Base-by-base conservation (phyloP, 2,113 vertebrate species). In the Typhlomys cinereus region DNA sequence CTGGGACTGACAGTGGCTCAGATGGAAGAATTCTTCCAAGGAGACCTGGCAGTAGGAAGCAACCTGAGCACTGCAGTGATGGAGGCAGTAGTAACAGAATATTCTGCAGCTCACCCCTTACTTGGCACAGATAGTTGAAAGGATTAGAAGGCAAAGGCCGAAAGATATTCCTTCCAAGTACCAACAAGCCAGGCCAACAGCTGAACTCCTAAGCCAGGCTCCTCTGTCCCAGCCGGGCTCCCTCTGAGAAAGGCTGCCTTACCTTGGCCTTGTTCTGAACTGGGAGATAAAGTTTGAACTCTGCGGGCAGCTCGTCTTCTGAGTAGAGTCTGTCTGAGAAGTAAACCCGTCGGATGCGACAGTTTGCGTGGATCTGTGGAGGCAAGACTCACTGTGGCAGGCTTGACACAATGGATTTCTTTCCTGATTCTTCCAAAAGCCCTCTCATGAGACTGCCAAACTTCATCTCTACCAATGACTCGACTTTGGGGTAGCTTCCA, bases 291-390 rank as follows among this genome's bases (percentile, higher is more conserved):
- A 99, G 98, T 97, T 99, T 99, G 97, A 99, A 99, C 97, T 99
- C 99, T 1, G 99, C 99, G 0, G 99, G 99, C 62, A 99, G 98
- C 95, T 99, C 99, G 12, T 99, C 99, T 95, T 99, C 99, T 0
- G 99, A 99, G 96, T 99, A 99, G 66, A 99, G 98, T 74, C 99
- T 98, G 97, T 99, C 99, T 15, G 99, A 99, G 98, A 99, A 99
- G 97, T 99, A 99, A 52, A 99, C 99, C 76, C 99, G 98, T 64
- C 99, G 98, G 93, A 99, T 99, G 25, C 99, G 98, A 96, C 99
- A 99, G 97, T 99, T 99, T 0, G 99, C 99, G 0, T 99, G 99
- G 96, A 99, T 99, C 99, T 99, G 79, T 76, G 94, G 90, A 82
- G 18, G 70, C 83, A 95, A 90, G 73, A 74, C 73, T 87, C 36